phyloP scores from a whole-genome alignment of 2,797 vertebrate species.

The Danio choprae region DNA sequence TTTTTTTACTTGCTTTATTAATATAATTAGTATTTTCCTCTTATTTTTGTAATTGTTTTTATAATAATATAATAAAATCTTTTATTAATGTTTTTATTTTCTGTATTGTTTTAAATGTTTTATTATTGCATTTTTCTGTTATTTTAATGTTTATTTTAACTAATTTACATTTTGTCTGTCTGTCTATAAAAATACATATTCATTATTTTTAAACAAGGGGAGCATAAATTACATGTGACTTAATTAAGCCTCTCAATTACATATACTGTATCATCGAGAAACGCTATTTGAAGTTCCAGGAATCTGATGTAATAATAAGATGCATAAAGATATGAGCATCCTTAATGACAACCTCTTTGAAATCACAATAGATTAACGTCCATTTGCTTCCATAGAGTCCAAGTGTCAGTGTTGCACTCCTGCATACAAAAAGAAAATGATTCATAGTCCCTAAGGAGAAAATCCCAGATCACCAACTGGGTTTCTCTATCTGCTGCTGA shows the following conservation, averaged over 20 bases:
- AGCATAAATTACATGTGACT: neutral
- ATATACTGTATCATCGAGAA: neutral
- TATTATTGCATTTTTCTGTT: too few species aligned
- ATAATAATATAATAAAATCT: too few species aligned
- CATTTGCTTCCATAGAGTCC: neutral
- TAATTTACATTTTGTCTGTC: neutral
- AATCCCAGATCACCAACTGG: neutral
- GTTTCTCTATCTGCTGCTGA: neutral
- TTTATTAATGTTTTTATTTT: too few species aligned
- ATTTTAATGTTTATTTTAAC: neutral
- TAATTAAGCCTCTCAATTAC: neutral
- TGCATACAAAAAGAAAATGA: neutral
- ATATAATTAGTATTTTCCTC: too few species aligned
- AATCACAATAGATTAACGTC: neutral
- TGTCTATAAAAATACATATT: too few species aligned
- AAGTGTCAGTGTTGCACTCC: neutral
- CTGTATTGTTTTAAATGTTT: too few species aligned
- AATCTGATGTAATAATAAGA: neutral
- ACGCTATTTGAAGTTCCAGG: too few species aligned
- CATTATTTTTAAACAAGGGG: too few species aligned
- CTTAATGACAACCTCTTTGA: neutral
- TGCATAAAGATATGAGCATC: neutral
- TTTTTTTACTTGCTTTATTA: too few species aligned
- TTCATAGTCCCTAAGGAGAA: slow-evolving; percentile 6
- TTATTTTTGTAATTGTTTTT: too few species aligned